phyloP scores from a whole-genome alignment of 2,797 vertebrate genomes.

The Sebastes matsubarae region DNA sequence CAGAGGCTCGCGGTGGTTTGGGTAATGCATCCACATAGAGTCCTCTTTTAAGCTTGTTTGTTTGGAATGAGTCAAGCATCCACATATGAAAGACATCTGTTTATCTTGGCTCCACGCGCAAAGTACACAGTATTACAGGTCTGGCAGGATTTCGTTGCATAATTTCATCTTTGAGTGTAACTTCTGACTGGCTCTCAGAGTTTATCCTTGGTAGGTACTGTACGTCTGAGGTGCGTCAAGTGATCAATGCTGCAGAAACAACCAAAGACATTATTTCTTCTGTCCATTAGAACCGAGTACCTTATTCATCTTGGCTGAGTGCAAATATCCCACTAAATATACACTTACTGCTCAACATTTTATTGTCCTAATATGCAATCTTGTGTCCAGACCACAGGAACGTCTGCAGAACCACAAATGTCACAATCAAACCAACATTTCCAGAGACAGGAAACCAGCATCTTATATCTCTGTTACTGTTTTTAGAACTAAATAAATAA shows the following conservation, averaged over 20 bases:
- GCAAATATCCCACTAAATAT: no score
- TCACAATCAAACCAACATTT: background rate
- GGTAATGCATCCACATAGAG: conserved; percentile 6
- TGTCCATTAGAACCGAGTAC: background rate
- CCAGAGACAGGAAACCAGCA: background rate
- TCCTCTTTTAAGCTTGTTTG: background rate
- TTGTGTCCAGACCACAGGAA: background rate
- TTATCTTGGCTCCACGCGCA: background rate
- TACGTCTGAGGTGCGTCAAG: no score
- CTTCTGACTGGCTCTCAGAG: background rate
- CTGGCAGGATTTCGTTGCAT: background rate
- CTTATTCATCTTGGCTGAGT: background rate
- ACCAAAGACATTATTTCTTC: background rate
- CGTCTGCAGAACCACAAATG: background rate
- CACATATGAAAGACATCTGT: conserved; percentile 14
- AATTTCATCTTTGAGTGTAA: background rate
- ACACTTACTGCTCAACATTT: background rate
- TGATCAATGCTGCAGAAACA: background rate
- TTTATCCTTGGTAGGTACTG: no score
- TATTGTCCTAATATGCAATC: background rate
- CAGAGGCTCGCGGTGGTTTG: background rate
- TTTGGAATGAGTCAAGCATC: conserved; percentile 10
- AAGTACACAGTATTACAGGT: background rate
- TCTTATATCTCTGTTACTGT: background rate
- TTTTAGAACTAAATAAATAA: background rate